Percentiles rank a stretch among this genome's conserved stretches.
These are phyloP conservation scores for Clinocottus analis DNA, from an alignment of 2,113 vertebrate species.

Conservation along the genomic window DNA sequence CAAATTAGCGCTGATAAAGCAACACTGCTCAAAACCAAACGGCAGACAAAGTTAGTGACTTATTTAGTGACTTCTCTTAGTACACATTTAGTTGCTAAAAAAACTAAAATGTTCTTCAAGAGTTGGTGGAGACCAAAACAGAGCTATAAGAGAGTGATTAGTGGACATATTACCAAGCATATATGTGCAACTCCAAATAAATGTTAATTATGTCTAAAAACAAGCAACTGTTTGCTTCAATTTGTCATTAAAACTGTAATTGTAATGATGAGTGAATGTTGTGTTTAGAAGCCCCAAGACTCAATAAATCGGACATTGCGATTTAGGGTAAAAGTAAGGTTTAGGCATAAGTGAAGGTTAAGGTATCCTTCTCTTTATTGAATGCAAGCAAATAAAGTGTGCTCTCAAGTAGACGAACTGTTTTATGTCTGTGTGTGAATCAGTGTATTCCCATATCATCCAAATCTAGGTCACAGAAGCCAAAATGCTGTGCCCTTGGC, in stretches of 20 bases:
- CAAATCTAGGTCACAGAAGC: conserved; percentile 44
- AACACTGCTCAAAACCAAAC: neutral
- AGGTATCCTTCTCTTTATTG: neutral
- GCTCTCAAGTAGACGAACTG: neutral
- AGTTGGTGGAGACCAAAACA: neutral
- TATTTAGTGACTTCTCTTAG: neutral
- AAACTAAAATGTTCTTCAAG: neutral
- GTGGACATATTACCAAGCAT: neutral
- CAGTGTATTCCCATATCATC: conserved; percentile 26
- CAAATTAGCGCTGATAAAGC: neutral
- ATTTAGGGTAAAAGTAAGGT: neutral
- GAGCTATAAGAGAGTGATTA: neutral
- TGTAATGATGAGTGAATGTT: neutral
- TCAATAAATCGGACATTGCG: neutral
- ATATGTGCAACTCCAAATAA: neutral
- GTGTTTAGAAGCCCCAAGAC: neutral
- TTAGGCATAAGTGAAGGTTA: neutral
- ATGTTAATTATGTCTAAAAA: neutral
- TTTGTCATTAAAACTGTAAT: neutral
- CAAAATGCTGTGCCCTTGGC: conserved; percentile 64
- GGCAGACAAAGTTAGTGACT: neutral
- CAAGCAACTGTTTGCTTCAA: neutral
- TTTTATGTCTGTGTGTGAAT: neutral
- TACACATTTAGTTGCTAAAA: neutral
- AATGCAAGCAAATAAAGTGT: conserved; percentile 8